A percentile compares a stretch with the other conserved stretches of the same genome.
Evolutionary conservation across 2,888 invertebrate genomes (phyloP).

Genomic region (Habroteleia sp.): DNA sequence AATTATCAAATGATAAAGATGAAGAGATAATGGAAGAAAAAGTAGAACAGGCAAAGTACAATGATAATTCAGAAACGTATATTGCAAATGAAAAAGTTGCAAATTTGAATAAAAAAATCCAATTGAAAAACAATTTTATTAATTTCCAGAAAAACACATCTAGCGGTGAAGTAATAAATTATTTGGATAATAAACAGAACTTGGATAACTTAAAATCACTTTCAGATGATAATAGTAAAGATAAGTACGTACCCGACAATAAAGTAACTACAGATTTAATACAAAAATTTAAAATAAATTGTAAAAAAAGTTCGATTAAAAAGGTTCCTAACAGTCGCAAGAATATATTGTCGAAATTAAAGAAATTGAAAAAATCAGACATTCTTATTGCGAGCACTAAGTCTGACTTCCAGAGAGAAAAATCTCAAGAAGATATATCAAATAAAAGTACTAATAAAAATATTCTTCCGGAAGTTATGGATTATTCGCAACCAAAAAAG

Average conservation of each 20-base stretch:
- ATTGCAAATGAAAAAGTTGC: background rate
- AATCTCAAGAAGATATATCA: background rate
- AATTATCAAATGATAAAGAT: background rate
- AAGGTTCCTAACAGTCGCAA: background rate
- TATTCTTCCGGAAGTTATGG: conserved; percentile 13
- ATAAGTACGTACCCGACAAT: too few species aligned
- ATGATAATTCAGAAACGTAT: too few species aligned
- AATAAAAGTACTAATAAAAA: background rate
- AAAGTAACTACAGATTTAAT: too few species aligned
- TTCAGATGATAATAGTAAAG: too few species aligned
- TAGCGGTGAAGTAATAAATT: background rate
- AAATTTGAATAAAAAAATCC: background rate
- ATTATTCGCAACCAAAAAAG: conserved; percentile 29
- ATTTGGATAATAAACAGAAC: background rate
- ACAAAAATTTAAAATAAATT: too few species aligned
- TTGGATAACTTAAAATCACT: too few species aligned
- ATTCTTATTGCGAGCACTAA: background rate
- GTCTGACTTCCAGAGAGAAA: background rate
- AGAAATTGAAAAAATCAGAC: conserved; percentile 14
- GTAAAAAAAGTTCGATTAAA: background rate
- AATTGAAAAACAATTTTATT: background rate
- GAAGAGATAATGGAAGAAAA: too few species aligned
- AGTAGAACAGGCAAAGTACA: too few species aligned
- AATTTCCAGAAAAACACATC: background rate
- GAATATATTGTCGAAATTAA: conserved; percentile 19